Conservation (phyloP, 2,797 vertebrate genomes). For the Phyllotis vaccarum region DNA sequence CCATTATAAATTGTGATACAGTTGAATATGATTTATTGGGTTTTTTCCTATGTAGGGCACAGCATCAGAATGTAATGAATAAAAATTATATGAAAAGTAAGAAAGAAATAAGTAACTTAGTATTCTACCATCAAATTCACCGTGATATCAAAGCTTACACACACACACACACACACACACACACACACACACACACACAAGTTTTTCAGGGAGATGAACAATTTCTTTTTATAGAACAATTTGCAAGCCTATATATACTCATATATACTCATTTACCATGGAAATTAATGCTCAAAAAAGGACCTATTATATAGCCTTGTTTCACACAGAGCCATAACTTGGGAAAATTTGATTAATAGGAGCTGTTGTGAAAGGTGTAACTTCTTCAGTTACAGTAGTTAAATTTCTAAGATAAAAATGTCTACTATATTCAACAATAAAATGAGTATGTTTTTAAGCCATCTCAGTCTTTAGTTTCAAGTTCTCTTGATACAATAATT, state of each 20-base stretch:
- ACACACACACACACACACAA: too few species aligned
- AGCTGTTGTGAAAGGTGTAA: background rate
- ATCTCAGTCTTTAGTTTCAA: slow-evolving; percentile 4
- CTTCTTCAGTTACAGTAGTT: too few species aligned
- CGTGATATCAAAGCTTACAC: slow-evolving; percentile 64
- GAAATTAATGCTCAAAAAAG: slow-evolving; percentile 45
- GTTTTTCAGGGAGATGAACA: background rate
- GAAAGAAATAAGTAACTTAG: slow-evolving; percentile 53
- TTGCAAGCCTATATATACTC: slow-evolving; percentile 73
- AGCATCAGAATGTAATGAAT: background rate
- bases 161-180: too few species aligned
- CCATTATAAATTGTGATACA: slow-evolving; percentile 65
- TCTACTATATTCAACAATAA: slow-evolving; percentile 35
- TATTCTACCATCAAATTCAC: slow-evolving; percentile 61
- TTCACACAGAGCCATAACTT: background rate
- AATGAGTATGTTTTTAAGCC: slow-evolving; percentile 20
- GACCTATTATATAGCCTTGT: slow-evolving; percentile 34
- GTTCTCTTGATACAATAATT: background rate
- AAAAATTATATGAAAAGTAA: slow-evolving; percentile 77
- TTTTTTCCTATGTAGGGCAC: slow-evolving; percentile 53
- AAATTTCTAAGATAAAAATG: slow-evolving; percentile 54
- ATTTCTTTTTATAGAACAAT: slow-evolving; percentile 44
- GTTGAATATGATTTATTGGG: slow-evolving; percentile 54
- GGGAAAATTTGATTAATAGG: slow-evolving; percentile 57
- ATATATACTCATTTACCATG: slow-evolving; percentile 67